A percentile compares a stretch with the other conserved stretches of the same genome.
These are phyloP conservation scores for Isaurus tuberculatus DNA, from an alignment of 92 coral and sea anemone species.

Conservation along the genomic window DNA sequence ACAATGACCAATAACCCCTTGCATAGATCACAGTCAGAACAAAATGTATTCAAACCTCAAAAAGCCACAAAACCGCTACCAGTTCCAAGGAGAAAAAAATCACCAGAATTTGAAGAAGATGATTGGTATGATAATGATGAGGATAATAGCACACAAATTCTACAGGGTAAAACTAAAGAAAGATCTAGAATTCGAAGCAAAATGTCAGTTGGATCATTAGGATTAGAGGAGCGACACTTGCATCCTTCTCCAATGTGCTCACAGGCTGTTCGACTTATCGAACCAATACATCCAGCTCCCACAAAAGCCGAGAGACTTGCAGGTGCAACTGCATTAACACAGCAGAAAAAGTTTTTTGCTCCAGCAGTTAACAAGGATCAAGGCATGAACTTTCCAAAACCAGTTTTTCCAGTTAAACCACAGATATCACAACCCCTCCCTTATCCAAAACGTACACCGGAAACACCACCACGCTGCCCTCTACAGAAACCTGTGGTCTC, in stretches of 20 bases:
- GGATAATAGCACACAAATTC: background rate
- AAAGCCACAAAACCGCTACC: slow-evolving; percentile 10
- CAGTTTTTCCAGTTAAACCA: slow-evolving; percentile 3
- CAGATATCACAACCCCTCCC: slow-evolving; percentile 40
- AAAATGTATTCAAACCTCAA: background rate
- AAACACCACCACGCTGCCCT: background rate
- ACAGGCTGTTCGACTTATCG: slow-evolving; percentile 25
- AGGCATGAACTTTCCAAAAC: background rate
- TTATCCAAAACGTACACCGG: slow-evolving; percentile 13
- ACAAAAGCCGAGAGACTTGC: background rate
- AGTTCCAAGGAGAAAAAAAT: background rate
- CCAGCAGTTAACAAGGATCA: background rate
- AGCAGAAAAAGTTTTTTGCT: background rate
- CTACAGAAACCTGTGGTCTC: slow-evolving; percentile 17
- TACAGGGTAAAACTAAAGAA: background rate
- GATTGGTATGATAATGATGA: slow-evolving; percentile 48
- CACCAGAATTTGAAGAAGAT: background rate
- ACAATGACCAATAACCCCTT: background rate
- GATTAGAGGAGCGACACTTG: slow-evolving; percentile 14
- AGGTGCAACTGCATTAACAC: background rate
- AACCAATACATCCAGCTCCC: slow-evolving; percentile 28
- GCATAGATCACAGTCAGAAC: slow-evolving; percentile 19
- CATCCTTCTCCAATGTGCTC: background rate
- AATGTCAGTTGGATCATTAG: slow-evolving; percentile 32
- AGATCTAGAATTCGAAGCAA: background rate